These are phyloP conservation scores for Epinephelus cyanopodus DNA, from an alignment of 2,113 vertebrate species.

Conservation along the genomic window DNA sequence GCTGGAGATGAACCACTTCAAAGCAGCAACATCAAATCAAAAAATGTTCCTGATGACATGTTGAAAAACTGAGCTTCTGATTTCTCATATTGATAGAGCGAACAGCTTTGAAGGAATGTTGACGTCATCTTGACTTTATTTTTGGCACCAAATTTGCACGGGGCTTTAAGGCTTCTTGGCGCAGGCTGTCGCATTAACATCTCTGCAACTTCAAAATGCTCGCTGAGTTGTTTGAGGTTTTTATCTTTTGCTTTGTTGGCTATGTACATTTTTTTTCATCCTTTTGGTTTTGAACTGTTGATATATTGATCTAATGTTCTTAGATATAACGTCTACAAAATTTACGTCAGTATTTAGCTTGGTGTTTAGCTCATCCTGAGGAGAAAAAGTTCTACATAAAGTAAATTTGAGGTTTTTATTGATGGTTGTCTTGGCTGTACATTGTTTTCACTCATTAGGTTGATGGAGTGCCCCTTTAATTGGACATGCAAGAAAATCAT, in stretches of 20 bases:
- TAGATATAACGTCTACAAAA: neutral
- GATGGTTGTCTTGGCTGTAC: neutral
- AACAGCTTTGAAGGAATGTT: conserved; percentile 29
- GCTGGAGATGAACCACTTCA: neutral
- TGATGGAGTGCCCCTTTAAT: neutral
- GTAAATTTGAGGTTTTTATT: neutral
- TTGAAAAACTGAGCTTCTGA: neutral
- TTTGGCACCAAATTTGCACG: conserved; percentile 40
- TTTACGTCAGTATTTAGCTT: neutral
- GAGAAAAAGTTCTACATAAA: neutral
- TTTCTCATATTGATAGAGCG: conserved; percentile 15
- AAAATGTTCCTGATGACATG: neutral
- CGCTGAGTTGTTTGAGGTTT: neutral
- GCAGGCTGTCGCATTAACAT: conserved; percentile 34
- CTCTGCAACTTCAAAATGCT: conserved; percentile 31
- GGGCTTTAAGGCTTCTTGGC: conserved; percentile 10
- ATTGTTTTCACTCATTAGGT: neutral
- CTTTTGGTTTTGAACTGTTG: neutral
- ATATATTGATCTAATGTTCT: neutral
- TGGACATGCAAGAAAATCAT: neutral
- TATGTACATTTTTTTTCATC: neutral
- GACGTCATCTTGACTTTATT: conserved; percentile 41
- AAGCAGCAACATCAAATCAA: neutral
- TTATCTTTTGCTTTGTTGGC: neutral
- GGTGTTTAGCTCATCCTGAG: neutral